A percentile compares a stretch with the other conserved stretches of the same genome.
phyloP scores from a whole-genome alignment of 2,797 vertebrate species.

The Botia kubotai region DNA sequence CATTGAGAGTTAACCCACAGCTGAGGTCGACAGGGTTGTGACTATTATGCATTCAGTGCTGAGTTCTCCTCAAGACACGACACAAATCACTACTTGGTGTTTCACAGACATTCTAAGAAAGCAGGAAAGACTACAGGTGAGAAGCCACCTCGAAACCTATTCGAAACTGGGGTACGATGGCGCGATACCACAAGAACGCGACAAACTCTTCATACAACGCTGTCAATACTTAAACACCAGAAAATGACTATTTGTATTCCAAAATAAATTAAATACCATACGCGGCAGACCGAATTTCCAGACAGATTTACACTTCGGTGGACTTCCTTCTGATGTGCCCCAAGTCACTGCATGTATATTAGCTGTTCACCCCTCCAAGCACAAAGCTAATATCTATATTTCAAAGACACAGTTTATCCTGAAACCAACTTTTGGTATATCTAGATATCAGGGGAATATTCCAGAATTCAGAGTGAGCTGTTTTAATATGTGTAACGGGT shows the following conservation, averaged over 20 bases:
- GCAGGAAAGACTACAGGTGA: neutral
- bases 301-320: conserved; percentile 8
- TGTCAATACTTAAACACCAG: neutral
- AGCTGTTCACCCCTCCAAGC: neutral
- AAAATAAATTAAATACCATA: conserved; percentile 12
- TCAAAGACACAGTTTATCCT: too few relatives aligned
- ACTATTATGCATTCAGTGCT: neutral
- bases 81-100: too few relatives aligned
- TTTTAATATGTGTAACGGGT: too few relatives aligned
- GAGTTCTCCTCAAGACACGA: neutral
- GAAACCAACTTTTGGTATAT: too few relatives aligned
- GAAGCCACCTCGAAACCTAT: neutral
- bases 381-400: neutral
- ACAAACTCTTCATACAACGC: conserved; percentile 3
- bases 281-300: neutral
- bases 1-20: too few relatives aligned
- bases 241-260: conserved; percentile 1
- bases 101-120: neutral
- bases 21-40: neutral
- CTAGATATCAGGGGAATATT: too few relatives aligned
- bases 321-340: neutral
- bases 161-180: neutral
- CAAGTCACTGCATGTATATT: too few relatives aligned
- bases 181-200: neutral
- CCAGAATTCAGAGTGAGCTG: too few relatives aligned